A percentile compares a stretch with the other conserved stretches of the same genome.
Conservation (phyloP, 2,797 vertebrate genomes). For the Anniella stebbinsi region DNA sequence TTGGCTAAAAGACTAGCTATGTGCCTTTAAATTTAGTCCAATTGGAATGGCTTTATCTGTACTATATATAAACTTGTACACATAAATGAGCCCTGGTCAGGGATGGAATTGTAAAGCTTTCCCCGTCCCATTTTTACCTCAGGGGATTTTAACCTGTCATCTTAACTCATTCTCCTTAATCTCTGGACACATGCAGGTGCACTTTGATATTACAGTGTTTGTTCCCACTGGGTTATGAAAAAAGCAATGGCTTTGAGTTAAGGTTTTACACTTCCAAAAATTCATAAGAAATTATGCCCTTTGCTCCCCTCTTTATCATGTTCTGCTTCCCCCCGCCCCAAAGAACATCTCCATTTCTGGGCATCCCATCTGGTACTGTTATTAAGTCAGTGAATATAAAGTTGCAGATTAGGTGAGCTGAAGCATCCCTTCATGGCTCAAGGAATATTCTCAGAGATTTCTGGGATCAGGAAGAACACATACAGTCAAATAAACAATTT, state of each 20-base stretch:
- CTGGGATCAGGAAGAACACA: neutral
- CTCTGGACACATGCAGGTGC: slow-evolving; percentile 43
- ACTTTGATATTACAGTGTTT: slow-evolving; percentile 42
- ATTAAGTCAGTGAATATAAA: slow-evolving; percentile 6
- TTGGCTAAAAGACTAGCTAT: slow-evolving; percentile 23
- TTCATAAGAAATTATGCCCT: neutral
- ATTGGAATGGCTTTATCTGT: slow-evolving; percentile 62
- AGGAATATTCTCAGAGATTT: slow-evolving; percentile 1
- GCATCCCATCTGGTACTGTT: neutral
- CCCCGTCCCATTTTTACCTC: slow-evolving; percentile 14
- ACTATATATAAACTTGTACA: slow-evolving; percentile 52
- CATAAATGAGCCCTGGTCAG: slow-evolving; percentile 42
- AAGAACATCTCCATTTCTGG: neutral
- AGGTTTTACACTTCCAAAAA: slow-evolving; percentile 20
- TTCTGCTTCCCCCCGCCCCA: neutral
- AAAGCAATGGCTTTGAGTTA: slow-evolving; percentile 35
- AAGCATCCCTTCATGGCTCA: neutral
- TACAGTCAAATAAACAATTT: neutral
- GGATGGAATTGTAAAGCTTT: slow-evolving; percentile 40
- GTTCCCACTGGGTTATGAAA: slow-evolving; percentile 40
- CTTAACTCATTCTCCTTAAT: slow-evolving; percentile 60
- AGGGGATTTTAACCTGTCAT: slow-evolving; percentile 52
- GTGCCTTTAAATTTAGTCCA: slow-evolving; percentile 49
- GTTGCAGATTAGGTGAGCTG: neutral
- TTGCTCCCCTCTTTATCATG: neutral